Conservation (phyloP, 2,113 vertebrate species). For the Agelaius phoeniceus region DNA sequence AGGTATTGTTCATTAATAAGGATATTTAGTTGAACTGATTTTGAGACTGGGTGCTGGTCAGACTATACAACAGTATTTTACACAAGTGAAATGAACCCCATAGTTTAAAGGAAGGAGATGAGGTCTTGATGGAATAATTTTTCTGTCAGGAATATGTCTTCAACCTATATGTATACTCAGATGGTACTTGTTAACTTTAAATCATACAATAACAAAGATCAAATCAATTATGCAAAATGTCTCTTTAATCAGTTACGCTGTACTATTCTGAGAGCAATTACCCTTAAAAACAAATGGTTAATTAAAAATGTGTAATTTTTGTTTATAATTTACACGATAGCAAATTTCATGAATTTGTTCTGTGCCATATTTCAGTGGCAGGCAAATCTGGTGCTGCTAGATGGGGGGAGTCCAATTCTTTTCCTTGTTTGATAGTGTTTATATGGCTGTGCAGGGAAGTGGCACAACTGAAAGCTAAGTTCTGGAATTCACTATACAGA, state of each 20-base stretch:
- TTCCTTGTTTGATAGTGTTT: neutral
- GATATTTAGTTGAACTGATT: neutral
- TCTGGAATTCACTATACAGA: neutral
- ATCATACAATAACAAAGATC: neutral
- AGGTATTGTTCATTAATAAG: neutral
- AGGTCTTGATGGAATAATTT: neutral
- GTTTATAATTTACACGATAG: neutral
- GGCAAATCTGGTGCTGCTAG: neutral
- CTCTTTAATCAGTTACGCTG: neutral
- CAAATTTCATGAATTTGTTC: neutral
- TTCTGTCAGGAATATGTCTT: neutral
- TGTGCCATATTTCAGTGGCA: neutral
- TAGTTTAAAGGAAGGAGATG: neutral
- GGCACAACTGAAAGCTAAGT: neutral
- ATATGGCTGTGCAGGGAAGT: neutral
- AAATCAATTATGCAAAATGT: neutral
- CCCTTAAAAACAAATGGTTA: neutral
- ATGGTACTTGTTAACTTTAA: neutral
- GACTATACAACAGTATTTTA: neutral
- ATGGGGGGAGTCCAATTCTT: rapidly evolving
- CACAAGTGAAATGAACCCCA: neutral
- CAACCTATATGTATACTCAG: neutral
- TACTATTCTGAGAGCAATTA: neutral
- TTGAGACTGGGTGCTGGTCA: neutral
- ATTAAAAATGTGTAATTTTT: neutral